Base-by-base conservation (phyloP, 2,113 vertebrate species). In the Muntiacus reevesi region DNA sequence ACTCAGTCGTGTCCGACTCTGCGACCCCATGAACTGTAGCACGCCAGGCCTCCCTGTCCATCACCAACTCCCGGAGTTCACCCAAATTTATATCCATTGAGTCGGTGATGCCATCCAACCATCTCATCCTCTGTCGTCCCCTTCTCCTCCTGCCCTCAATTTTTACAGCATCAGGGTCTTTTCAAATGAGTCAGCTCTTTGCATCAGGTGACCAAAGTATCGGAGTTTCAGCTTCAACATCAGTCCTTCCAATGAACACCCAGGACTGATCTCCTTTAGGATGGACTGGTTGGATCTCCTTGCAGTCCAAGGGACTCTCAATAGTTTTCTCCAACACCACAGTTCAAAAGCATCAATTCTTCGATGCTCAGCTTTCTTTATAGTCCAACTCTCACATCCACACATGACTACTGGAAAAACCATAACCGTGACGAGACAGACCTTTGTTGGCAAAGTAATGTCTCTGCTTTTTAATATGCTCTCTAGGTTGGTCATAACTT, bases 361-460 rank as follows among this genome's bases (percentile, higher is more conserved):
- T 71, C 1, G 1, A n/a, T 0, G 8, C 9, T 71, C 19, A 71
- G 5, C n/a, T 36, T 36, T 36, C 64, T 36, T 71, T 71, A 71
- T 71, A 71, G 9, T 71, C 33, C 19, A 71, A 71, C 9, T 71
- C n/a, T 71, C 9, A 23, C 21, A 71, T 71, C n/a, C 19, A 71
- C 36, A 71, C n/a, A 36, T 36, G 19, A 71, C n/a, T 71, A 71
- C 19, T 71, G 64, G 64, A 71, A 36, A 71, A 71, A 71, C 17
- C n/a, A 21, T 23, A 71, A 19, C 64, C n/a, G n/a, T 36, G 64
- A 71, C 0, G 4, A 71, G 64, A 12, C 0, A 1, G n/a, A 71
- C 17, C n/a, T 71, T 71, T 71, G 19, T 71, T 71, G n/a, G 9
- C n/a, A 71, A 71, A 71, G 64, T 23, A 36, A 36, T 71, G 64